phyloP scores from a whole-genome alignment of 2,888 invertebrate species.

The Ctenicera cuprea region DNA sequence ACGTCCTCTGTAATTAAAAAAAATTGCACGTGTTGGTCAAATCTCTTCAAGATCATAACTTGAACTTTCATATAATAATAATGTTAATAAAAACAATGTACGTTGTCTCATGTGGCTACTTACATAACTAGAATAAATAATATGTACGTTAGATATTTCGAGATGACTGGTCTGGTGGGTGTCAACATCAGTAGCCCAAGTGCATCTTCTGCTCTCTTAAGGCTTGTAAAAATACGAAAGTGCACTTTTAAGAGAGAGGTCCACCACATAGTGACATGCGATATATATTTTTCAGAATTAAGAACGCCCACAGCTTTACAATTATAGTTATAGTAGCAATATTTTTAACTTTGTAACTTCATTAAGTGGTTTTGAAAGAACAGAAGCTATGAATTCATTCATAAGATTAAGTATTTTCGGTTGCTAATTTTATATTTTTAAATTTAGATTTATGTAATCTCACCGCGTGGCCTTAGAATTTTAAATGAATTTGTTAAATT shows the following conservation, averaged over 20 bases:
- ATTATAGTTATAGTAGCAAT: constrained; percentile 14
- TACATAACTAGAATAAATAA: constrained; percentile 27
- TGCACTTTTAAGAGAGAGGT: neutral
- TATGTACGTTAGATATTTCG: constrained; percentile 9
- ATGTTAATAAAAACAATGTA: neutral
- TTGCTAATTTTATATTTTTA: constrained; percentile 1
- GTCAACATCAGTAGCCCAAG: constrained; percentile 12
- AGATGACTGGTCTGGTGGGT: constrained; percentile 16
- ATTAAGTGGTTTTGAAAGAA: constrained; percentile 1
- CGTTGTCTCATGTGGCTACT: constrained; percentile 6
- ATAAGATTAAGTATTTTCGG: neutral
- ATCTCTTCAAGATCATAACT: no score
- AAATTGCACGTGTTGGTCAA: no score
- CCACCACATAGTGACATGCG: neutral
- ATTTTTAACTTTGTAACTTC: constrained; percentile 15
- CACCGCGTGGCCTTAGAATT: no score
- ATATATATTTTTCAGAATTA: constrained; percentile 10
- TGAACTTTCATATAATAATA: no score
- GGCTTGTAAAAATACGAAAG: constrained; percentile 2
- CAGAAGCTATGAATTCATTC: neutral
- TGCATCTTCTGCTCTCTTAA: constrained; percentile 8
- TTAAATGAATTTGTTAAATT: no score
- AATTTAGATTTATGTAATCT: neutral
- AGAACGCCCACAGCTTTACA: neutral
- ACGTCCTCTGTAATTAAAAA: neutral